These are phyloP conservation scores for Numenius arquata DNA, from an alignment of 2,113 vertebrate genomes.

Conservation along the genomic window DNA sequence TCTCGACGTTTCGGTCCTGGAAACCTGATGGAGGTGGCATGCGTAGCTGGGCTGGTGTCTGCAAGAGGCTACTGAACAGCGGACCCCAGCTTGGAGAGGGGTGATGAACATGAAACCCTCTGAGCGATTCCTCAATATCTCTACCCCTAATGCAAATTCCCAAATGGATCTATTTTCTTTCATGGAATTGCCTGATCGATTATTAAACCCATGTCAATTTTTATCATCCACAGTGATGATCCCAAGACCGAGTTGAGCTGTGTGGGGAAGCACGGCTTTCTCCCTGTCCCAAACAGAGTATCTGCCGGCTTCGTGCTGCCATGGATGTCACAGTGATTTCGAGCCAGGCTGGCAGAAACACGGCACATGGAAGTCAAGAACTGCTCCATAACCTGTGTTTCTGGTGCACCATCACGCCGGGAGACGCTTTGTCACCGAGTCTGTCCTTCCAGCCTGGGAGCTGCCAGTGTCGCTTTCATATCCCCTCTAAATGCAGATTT, in stretches of 20 bases:
- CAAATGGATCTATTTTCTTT: background rate
- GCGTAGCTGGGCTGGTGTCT: background rate
- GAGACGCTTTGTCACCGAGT: background rate
- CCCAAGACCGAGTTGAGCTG: fast-evolving
- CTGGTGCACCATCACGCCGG: background rate
- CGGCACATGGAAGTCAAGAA: fast-evolving
- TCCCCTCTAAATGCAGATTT: background rate
- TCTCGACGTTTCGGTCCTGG: fast-evolving
- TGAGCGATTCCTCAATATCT: background rate
- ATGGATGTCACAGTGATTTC: fast-evolving
- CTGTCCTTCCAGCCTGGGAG: background rate
- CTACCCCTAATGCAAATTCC: background rate
- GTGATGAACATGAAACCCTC: background rate
- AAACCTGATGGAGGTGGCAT: background rate
- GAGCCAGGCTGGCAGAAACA: background rate
- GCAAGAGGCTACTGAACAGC: no score
- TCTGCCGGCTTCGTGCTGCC: background rate
- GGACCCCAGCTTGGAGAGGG: background rate
- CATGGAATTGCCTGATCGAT: background rate
- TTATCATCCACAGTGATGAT: background rate
- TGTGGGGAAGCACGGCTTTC: background rate
- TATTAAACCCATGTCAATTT: background rate
- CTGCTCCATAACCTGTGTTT: background rate
- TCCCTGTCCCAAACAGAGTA: background rate
- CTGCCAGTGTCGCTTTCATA: fast-evolving